A percentile compares a stretch with the other conserved stretches of the same genome.
phyloP scores from a whole-genome alignment of 2,888 invertebrate genomes.

The Pandemis heparana region DNA sequence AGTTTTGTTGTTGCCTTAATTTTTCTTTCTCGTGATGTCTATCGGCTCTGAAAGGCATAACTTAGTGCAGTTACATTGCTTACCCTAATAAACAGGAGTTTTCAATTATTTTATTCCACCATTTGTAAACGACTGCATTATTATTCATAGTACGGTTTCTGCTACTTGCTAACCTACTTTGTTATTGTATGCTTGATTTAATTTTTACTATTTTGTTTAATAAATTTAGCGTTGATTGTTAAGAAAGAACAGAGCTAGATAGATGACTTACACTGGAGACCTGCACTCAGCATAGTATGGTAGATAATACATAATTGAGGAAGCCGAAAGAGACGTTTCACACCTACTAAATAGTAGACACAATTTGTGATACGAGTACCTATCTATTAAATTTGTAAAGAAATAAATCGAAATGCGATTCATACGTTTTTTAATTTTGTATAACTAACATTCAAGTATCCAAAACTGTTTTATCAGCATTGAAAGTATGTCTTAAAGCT shows the following conservation, averaged over 20 bases:
- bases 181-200: not conserved
- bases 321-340: too few species aligned
- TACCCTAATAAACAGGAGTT: slow-evolving; percentile 13
- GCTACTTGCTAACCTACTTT: not conserved
- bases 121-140: not conserved
- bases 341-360: too few species aligned
- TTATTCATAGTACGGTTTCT: not conserved
- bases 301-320: too few species aligned
- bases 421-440: not conserved
- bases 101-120: slow-evolving; percentile 12
- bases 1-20: slow-evolving; percentile 55
- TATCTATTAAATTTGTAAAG: too few species aligned
- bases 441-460: not conserved
- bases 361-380: too few species aligned
- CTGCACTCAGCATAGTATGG: too few species aligned
- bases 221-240: too few species aligned
- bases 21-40: slow-evolving; percentile 66
- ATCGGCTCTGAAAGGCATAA: slow-evolving; percentile 43
- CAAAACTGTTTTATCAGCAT: not conserved
- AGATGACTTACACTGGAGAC: too few species aligned
- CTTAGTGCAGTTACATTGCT: slow-evolving; percentile 17
- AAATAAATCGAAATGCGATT: not conserved
- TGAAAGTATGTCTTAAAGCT: not conserved
- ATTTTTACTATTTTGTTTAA: not conserved
- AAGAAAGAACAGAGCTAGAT: too few species aligned